Conservation (phyloP, 2,888 invertebrate species). For the Pantelozetes paolii region DNA sequence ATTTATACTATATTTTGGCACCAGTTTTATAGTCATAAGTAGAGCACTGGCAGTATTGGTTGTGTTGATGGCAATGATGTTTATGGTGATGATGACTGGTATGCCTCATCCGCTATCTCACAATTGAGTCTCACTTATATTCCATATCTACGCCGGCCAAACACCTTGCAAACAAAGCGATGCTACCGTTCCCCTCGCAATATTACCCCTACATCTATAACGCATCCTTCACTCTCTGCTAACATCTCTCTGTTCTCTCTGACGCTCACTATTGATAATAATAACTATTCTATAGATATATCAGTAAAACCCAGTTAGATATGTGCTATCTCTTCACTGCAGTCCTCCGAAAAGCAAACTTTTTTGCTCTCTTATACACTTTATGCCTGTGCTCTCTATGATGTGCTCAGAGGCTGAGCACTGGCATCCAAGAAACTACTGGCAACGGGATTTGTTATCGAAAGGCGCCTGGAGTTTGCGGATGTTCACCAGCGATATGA, state of each 20-base stretch:
- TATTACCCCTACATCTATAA: constrained; percentile 5
- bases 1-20: neutral
- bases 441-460: constrained; percentile 33
- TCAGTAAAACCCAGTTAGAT: constrained; percentile 29
- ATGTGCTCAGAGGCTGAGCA: constrained; percentile 26
- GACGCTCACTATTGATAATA: constrained; percentile 17
- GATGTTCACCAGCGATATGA: constrained; percentile 29
- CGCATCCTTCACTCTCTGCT: constrained; percentile 3
- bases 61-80: constrained; percentile 28
- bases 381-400: neutral
- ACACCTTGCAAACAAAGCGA: constrained; percentile 30
- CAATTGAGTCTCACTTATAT: constrained; percentile 33
- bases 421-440: constrained; percentile 31
- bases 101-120: constrained; percentile 33
- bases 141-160: constrained; percentile 27
- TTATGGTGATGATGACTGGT: constrained; percentile 33
- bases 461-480: constrained; percentile 26
- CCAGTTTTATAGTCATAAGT: neutral
- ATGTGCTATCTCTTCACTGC: constrained; percentile 26
- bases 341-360: constrained; percentile 34
- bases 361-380: neutral
- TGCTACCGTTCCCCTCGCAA: neutral
- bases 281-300: constrained; percentile 33
- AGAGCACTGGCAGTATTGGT: neutral
- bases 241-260: constrained; percentile 11